A percentile compares a stretch with the other conserved stretches of the same genome.
These are phyloP conservation scores for Idaea biselata DNA, from an alignment of 2,888 invertebrate genomes.

Conservation along the genomic window DNA sequence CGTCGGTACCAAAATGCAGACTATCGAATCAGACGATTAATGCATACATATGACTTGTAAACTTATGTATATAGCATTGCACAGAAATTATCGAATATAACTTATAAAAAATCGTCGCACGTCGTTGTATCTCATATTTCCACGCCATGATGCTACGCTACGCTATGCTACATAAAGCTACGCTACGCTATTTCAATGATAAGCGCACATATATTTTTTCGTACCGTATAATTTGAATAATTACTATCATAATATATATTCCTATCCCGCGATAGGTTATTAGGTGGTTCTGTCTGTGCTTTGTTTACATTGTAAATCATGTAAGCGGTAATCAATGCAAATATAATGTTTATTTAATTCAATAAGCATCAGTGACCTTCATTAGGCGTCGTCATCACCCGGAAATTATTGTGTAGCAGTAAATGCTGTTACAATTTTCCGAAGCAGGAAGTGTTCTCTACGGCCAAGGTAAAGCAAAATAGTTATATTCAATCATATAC, in stretches of 20 bases:
- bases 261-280: background rate
- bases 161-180: no score
- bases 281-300: background rate
- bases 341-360: slow-evolving; percentile 46
- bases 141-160: no score
- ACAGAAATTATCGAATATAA: no score
- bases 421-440: slow-evolving; percentile 74
- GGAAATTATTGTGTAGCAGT: slow-evolving; percentile 65
- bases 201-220: no score
- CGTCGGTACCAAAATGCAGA: background rate
- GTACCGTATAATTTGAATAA: no score
- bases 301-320: slow-evolving; percentile 5
- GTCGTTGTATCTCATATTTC: no score
- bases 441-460: slow-evolving; percentile 68
- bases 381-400: slow-evolving; percentile 64
- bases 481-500: slow-evolving; percentile 51
- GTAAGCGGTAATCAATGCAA: slow-evolving; percentile 37
- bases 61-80: no score
- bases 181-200: no score
- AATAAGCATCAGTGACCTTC: slow-evolving; percentile 55
- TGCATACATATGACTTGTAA: no score
- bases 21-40: background rate
- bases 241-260: no score
- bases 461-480: slow-evolving; percentile 69
- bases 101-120: no score